Base-by-base conservation (phyloP, 2,113 vertebrate species). In the Leuciscus idus region DNA sequence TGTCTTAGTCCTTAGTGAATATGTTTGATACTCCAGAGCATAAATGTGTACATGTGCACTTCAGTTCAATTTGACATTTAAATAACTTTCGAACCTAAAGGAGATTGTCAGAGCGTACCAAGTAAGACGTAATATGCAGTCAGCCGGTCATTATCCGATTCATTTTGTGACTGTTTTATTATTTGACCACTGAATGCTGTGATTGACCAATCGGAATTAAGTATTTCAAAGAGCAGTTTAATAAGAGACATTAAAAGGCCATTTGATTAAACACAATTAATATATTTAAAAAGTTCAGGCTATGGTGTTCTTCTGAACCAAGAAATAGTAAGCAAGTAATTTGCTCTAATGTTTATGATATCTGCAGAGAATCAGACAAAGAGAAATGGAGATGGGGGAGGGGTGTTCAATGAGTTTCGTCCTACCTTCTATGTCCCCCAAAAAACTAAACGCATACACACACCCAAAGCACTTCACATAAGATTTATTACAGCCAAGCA, bases 401-500 rank as follows among this genome's bases (percentile, higher is more conserved):
- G 55, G 55, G 55, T 57, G 55, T 19, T 75, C 62, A 17, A 30
- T 52, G 55, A 50, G 79, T 70, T 64, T 85, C 39, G 81, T 88
- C 73, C 81, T 50, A 73, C 62, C 66, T 50, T 72, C 64, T 19
- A 50, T 83, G 43, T 72, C 84, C 72, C 81, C 77, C 77, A 80
- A 59, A 52, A 77, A 43, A 74, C 36, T 23, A 33, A 68, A 57
- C 33, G 11, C 57, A 59, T 19, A 15, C 50, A 81, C 50, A 78
- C 73, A 80, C 73, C 77, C 86, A 89, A 90, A 94, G 92, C 93
- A 95, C 94, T 95, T 95, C 95, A 95, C 90, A 90, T 96, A 96
- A 98, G 96, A 96, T 97, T 97, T 97, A 98, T 98, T 96, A 96
- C 95, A 97, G 96, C 96, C 95, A 96, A 97, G 97, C 96, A 96